Conservation (phyloP, 2,113 vertebrate species). For the Paramisgurnus dabryanus region DNA sequence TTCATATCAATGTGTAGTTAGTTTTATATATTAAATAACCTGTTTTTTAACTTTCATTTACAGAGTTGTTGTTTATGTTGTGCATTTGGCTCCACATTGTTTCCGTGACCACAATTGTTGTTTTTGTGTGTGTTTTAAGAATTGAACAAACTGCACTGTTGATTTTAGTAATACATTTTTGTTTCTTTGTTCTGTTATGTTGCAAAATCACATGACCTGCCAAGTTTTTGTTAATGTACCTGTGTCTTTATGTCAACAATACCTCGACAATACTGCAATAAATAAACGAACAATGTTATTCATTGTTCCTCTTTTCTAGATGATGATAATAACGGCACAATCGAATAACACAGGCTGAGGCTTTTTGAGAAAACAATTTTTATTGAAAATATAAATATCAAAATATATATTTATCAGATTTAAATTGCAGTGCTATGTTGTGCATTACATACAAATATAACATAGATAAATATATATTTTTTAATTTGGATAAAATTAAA, state of each 20-base stretch:
- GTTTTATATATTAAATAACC: conserved; percentile 19
- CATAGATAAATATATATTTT: too few relatives aligned
- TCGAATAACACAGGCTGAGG: background rate
- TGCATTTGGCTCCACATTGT: background rate
- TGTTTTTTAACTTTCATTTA: conserved; percentile 43
- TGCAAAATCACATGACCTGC: conserved; percentile 5
- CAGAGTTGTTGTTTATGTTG: conserved; percentile 23
- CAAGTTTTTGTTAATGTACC: conserved; percentile 13
- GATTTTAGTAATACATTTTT: background rate
- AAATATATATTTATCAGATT: too few relatives aligned
- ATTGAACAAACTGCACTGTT: conserved; percentile 8
- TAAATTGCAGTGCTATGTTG: too few relatives aligned
- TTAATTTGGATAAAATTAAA: too few relatives aligned
- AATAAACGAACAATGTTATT: conserved; percentile 20
- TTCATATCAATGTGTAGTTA: conserved; percentile 11
- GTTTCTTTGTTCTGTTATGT: conserved; percentile 1
- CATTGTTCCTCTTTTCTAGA: conserved; percentile 5
- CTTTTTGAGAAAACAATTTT: background rate
- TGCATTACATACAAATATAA: too few relatives aligned
- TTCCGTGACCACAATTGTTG: background rate
- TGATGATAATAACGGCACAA: background rate
- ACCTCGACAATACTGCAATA: background rate
- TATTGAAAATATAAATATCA: background rate
- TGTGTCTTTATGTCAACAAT: conserved; percentile 11
- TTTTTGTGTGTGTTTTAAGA: background rate